Percentiles rank a stretch among this genome's conserved stretches.
Conservation (phyloP, 2,797 vertebrate genomes). For the Onychomys arenicola region DNA sequence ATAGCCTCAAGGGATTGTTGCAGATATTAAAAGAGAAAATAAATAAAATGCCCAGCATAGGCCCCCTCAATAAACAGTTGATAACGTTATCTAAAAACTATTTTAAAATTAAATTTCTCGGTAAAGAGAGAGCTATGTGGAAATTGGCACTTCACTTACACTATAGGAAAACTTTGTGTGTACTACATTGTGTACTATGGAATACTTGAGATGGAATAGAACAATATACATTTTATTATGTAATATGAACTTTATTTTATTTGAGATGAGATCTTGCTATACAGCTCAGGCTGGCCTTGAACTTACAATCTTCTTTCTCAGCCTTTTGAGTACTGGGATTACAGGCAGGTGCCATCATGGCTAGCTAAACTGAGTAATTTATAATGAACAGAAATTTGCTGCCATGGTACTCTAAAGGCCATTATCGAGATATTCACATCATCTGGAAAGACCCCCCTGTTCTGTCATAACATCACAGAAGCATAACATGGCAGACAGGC, state of each 20-base stretch:
- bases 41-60: not conserved
- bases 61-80: not conserved
- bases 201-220: not conserved
- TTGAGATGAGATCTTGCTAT: not conserved
- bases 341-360: not conserved
- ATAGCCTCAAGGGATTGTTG: not conserved
- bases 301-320: not conserved
- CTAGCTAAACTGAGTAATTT: not conserved
- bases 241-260: not conserved
- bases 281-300: not conserved
- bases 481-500: not conserved
- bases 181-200: not conserved
- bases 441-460: not conserved
- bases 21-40: not conserved
- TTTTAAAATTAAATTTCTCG: constrained; percentile 28
- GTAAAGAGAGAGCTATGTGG: not conserved
- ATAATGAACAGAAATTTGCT: not conserved
- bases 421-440: not conserved
- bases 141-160: not conserved
- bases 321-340: not conserved
- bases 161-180: not conserved
- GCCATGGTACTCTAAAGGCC: not conserved
- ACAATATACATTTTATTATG: not conserved
- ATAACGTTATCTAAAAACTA: constrained; percentile 22
- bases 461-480: not conserved